These are phyloP conservation scores for Lordiphosa collinella DNA, from an alignment of 1,140 invertebrate species.

Conservation along the genomic window DNA sequence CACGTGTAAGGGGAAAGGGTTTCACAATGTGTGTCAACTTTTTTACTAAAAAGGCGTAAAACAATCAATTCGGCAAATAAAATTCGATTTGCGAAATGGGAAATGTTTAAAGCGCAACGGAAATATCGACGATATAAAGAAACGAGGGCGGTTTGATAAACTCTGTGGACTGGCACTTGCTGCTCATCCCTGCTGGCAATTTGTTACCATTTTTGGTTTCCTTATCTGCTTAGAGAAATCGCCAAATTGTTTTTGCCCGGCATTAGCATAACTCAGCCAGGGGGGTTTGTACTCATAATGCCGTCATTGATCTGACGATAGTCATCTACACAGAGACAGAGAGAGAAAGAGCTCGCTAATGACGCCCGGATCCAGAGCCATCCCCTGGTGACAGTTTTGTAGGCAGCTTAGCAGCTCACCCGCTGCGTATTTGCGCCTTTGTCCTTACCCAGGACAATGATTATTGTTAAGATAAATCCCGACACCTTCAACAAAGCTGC, in stretches of 20 bases:
- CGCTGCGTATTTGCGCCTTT: constrained; percentile 76
- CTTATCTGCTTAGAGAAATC: constrained; percentile 68
- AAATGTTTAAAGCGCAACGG: constrained; percentile 49
- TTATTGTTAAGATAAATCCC: constrained; percentile 77
- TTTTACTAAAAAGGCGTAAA: constrained; percentile 69
- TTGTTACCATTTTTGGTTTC: constrained; percentile 75
- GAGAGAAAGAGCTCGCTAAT: constrained; percentile 54
- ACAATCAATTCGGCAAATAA: constrained; percentile 72
- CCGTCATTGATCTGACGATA: constrained; percentile 67
- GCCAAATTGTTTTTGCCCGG: constrained; percentile 64
- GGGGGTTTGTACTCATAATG: constrained; percentile 31
- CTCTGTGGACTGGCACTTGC: constrained; percentile 46
- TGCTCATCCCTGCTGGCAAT: constrained; percentile 47
- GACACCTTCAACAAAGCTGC: constrained; percentile 72
- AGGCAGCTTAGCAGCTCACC: constrained; percentile 70
- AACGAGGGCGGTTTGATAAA: not conserved
- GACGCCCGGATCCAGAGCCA: constrained; percentile 38
- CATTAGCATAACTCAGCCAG: constrained; percentile 54
- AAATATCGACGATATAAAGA: constrained; percentile 33
- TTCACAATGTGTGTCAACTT: constrained; percentile 56
- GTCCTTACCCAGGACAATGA: constrained; percentile 51
- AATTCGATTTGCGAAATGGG: constrained; percentile 65
- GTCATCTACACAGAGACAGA: constrained; percentile 32
- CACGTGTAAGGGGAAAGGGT: constrained; percentile 55
- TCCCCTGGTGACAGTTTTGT: constrained; percentile 42